phyloP scores from a whole-genome alignment of 1,140 invertebrate genomes.

The Drosophila lacertosa region DNA sequence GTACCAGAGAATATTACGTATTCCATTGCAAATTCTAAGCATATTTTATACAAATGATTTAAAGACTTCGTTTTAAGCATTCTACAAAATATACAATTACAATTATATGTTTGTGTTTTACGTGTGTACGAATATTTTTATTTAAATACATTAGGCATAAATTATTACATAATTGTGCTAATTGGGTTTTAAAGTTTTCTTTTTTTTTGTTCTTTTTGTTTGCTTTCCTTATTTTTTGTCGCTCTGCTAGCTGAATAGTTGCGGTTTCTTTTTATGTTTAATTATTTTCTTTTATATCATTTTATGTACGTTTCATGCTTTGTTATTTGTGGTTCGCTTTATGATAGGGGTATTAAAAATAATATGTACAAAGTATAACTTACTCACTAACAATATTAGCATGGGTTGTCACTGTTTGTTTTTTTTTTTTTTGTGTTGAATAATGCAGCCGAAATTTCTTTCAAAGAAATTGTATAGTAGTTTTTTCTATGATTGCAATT shows the following conservation, averaged over 20 bases:
- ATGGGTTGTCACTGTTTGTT: conserved; percentile 25
- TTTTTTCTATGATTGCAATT: background rate
- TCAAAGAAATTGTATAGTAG: conserved; percentile 41
- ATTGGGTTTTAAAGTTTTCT: conserved; percentile 48
- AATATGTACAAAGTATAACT: conserved; percentile 73
- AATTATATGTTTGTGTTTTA: conserved; percentile 38
- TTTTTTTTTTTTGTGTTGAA: conserved; percentile 20
- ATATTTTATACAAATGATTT: conserved; percentile 58
- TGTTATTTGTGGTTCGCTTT: conserved; percentile 59
- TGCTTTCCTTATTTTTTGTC: background rate
- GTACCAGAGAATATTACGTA: conserved; percentile 59
- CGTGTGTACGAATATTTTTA: conserved; percentile 31
- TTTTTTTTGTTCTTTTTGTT: conserved; percentile 15
- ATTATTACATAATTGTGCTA: conserved; percentile 80
- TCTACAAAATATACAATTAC: conserved; percentile 62
- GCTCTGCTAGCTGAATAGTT: background rate
- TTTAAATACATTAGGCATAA: conserved; percentile 75
- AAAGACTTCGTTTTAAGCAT: conserved; percentile 46
- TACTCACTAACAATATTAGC: conserved; percentile 59
- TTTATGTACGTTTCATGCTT: conserved; percentile 69
- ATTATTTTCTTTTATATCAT: conserved; percentile 49
- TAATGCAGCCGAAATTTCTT: conserved; percentile 34
- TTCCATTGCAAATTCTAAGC: conserved; percentile 60
- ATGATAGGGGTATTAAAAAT: conserved; percentile 73
- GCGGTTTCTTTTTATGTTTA: conserved; percentile 20